These are phyloP conservation scores for Mesorhabditis belari DNA, from an alignment of 2,888 invertebrate genomes.

Conservation along the genomic window DNA sequence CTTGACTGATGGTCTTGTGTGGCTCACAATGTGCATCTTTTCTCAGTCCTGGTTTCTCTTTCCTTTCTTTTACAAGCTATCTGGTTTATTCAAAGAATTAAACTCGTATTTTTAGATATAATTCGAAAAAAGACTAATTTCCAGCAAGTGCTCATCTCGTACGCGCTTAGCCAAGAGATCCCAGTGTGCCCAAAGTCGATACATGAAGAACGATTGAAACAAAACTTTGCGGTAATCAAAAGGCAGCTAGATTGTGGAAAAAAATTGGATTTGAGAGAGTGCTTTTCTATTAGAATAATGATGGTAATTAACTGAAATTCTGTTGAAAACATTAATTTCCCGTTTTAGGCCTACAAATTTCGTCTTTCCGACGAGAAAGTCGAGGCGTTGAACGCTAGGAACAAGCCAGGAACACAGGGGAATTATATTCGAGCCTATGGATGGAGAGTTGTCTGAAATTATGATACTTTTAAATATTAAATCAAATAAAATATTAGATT, in stretches of 20 bases:
- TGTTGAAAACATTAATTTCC: background rate
- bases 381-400: background rate
- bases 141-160: slow-evolving; percentile 62
- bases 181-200: slow-evolving; percentile 54
- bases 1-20: too few species aligned
- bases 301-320: background rate
- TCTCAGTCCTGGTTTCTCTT: too few species aligned
- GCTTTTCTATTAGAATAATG: background rate
- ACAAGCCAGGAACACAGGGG: background rate
- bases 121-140: slow-evolving; percentile 1
- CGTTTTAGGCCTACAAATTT: background rate
- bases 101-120: too few species aligned
- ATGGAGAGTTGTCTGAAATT: too few species aligned
- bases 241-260: too few species aligned
- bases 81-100: too few species aligned
- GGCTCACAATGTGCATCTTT: too few species aligned
- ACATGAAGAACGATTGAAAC: slow-evolving; percentile 34
- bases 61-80: too few species aligned
- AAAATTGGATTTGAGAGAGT: too few species aligned
- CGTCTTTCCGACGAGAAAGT: background rate
- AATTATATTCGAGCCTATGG: background rate
- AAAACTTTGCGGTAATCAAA: slow-evolving; percentile 34
- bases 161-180: slow-evolving; percentile 70
- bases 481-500: too few species aligned
- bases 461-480: too few species aligned